Evolutionary conservation across 2,888 invertebrate genomes (phyloP).

Genomic region (Drosophila kokeensis): DNA sequence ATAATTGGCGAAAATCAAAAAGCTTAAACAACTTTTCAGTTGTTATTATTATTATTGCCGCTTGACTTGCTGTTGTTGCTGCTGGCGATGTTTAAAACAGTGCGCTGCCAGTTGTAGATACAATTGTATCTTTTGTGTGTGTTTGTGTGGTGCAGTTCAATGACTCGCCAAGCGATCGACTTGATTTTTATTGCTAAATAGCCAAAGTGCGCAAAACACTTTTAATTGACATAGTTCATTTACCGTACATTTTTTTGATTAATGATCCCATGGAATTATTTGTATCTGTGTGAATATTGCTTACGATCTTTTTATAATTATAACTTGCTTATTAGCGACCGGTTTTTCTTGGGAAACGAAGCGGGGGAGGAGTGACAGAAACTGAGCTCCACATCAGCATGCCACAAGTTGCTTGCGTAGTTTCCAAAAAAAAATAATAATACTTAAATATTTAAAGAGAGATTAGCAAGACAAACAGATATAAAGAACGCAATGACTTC

Average conservation of each 20-base stretch:
- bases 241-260: conserved; percentile 49
- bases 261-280: conserved; percentile 34
- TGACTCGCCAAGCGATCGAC: conserved; percentile 50
- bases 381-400: conserved; percentile 4
- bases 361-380: background rate
- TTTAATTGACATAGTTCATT: conserved; percentile 34
- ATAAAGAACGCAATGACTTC: background rate
- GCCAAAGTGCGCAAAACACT: conserved; percentile 26
- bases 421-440: background rate
- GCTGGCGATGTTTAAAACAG: background rate
- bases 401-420: conserved; percentile 35
- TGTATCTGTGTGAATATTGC: conserved; percentile 17
- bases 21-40: background rate
- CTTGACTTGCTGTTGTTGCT: conserved; percentile 53
- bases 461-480: conserved; percentile 23
- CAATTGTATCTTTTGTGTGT: conserved; percentile 63
- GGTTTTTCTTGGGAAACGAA: conserved; percentile 37
- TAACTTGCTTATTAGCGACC: conserved; percentile 54
- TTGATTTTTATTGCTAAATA: conserved; percentile 35
- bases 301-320: conserved; percentile 45
- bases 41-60: conserved; percentile 20
- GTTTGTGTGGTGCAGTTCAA: conserved; percentile 48
- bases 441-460: conserved; percentile 21
- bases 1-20: background rate
- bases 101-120: conserved; percentile 55